Evolutionary conservation across 2,113 vertebrate species (phyloP).

Genomic region (Ranitomeya variabilis): DNA sequence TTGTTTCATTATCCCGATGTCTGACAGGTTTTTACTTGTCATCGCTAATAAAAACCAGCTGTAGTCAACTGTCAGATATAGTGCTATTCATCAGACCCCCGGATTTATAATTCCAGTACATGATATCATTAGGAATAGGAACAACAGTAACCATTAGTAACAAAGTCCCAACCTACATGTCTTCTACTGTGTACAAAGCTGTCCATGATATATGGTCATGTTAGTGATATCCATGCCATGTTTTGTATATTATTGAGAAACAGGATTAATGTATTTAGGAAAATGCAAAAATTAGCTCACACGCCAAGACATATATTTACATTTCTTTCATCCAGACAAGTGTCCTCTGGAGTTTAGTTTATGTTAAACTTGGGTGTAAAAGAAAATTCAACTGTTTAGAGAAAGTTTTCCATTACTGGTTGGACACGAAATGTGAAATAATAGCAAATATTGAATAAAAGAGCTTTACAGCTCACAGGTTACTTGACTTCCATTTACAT

Average conservation of each 20-base stretch:
- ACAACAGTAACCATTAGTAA: neutral
- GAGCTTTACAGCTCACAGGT: neutral
- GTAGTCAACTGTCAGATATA: neutral
- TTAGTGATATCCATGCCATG: neutral
- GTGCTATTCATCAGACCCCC: neutral
- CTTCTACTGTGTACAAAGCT: neutral
- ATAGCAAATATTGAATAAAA: neutral
- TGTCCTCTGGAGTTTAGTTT: constrained; percentile 6
- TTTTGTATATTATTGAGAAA: neutral
- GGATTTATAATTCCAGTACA: neutral
- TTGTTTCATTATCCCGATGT: neutral
- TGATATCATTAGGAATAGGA: neutral
- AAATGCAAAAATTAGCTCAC: neutral
- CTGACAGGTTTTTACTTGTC: neutral
- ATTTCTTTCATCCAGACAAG: constrained; percentile 29
- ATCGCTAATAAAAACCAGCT: constrained; percentile 9
- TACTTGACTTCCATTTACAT: neutral
- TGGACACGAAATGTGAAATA: neutral
- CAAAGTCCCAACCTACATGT: no score
- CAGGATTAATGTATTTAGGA: neutral
- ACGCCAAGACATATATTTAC: neutral
- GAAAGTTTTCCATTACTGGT: neutral
- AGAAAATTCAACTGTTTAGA: neutral
- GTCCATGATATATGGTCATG: neutral
- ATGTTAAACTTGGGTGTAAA: neutral